phyloP scores from a whole-genome alignment of 2,113 vertebrate genomes.

The Rhabdornis inornatus region DNA sequence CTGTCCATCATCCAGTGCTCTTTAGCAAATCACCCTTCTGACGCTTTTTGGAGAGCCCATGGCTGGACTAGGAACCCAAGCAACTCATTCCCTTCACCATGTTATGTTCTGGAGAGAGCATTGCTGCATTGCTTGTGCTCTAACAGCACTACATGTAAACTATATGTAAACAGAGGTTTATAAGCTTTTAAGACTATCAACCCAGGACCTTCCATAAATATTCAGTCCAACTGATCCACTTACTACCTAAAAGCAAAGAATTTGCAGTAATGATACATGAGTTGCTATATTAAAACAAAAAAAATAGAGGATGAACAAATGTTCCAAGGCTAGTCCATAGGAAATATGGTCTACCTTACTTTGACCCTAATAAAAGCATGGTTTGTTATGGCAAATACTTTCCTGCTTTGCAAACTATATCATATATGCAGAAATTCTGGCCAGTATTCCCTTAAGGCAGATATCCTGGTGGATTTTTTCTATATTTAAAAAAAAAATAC shows the following conservation, averaged over 20 bases:
- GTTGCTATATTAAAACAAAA: not conserved
- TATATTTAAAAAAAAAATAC: not conserved
- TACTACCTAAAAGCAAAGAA: not conserved
- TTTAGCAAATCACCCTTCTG: not conserved
- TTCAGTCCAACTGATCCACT: not conserved
- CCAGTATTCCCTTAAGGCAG: not conserved
- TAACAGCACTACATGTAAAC: not conserved
- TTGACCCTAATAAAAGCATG: not conserved
- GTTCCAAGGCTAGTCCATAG: not conserved
- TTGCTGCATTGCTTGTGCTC: not conserved
- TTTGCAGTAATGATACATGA: not conserved
- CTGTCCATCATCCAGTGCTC: not conserved
- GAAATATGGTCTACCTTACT: not conserved
- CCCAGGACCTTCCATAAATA: constrained; percentile 15
- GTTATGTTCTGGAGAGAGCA: not conserved
- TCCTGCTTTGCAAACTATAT: not conserved
- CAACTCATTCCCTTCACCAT: not conserved
- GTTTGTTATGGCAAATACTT: not conserved
- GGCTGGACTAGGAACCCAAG: not conserved
- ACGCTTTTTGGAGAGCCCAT: not conserved
- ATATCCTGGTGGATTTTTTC: not conserved
- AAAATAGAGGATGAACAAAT: not conserved
- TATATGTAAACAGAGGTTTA: constrained; percentile 35
- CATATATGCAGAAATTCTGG: not conserved
- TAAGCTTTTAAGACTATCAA: constrained; percentile 36